These are phyloP conservation scores for Mechanitis mazaeus DNA, from an alignment of 2,888 invertebrate species.

Conservation along the genomic window DNA sequence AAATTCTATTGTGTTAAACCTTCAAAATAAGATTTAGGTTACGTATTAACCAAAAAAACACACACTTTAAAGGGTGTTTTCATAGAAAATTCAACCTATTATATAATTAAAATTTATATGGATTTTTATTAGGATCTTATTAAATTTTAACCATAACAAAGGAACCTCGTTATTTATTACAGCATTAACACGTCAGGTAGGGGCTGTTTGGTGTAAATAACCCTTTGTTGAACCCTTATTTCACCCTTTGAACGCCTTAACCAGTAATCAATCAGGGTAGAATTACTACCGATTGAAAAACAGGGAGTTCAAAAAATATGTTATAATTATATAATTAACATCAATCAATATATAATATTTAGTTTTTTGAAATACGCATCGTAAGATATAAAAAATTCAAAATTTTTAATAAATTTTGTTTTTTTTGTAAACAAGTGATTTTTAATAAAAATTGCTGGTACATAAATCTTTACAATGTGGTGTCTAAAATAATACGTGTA, in stretches of 20 bases:
- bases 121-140: slow-evolving; percentile 13
- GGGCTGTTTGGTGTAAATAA: slow-evolving; percentile 55
- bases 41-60: neutral
- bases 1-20: too few relatives aligned
- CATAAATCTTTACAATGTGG: too few relatives aligned
- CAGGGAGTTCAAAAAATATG: neutral
- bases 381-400: too few relatives aligned
- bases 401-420: too few relatives aligned
- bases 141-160: slow-evolving; percentile 24
- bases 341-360: too few relatives aligned
- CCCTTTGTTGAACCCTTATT: slow-evolving; percentile 55
- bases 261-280: slow-evolving; percentile 57
- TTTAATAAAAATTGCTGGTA: too few relatives aligned
- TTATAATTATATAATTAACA: too few relatives aligned
- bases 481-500: too few relatives aligned
- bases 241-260: slow-evolving; percentile 45
- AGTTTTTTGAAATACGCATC: too few relatives aligned
- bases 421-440: too few relatives aligned
- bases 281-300: slow-evolving; percentile 37
- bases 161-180: slow-evolving; percentile 49
- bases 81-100: slow-evolving; percentile 1
- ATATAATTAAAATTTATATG: slow-evolving; percentile 6
- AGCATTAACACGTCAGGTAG: slow-evolving; percentile 64
- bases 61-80: neutral
- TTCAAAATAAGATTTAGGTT: too few relatives aligned